These are phyloP conservation scores for Ephestia elutella DNA, from an alignment of 1,140 invertebrate species.

Conservation along the genomic window DNA sequence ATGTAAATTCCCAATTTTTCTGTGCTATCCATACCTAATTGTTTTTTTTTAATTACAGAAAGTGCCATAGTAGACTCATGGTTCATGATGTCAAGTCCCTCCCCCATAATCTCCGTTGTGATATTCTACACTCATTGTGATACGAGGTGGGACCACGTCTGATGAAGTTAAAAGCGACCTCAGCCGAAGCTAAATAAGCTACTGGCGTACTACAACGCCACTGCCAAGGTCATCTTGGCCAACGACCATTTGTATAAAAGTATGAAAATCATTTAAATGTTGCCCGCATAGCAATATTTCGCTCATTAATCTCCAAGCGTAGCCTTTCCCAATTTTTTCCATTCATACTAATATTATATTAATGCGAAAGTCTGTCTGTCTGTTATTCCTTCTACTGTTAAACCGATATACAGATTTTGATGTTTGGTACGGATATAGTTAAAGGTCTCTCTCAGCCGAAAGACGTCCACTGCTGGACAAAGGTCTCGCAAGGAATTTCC, in stretches of 20 bases:
- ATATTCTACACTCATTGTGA: constrained; percentile 84
- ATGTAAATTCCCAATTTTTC: no score
- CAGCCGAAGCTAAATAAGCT: constrained; percentile 84
- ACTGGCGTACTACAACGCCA: constrained; percentile 88
- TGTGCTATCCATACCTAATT: no score
- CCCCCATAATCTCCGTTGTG: constrained; percentile 82
- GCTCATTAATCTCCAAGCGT: no score
- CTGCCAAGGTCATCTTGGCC: constrained; percentile 81
- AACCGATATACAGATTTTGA: no score
- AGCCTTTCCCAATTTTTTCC: no score
- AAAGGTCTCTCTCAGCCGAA: no score
- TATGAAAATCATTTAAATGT: constrained; percentile 14
- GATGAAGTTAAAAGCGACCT: constrained; percentile 89
- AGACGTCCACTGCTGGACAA: no score
- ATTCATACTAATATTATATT: no score
- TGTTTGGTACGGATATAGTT: no score
- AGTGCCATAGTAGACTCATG: constrained; percentile 89
- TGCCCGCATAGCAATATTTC: neutral
- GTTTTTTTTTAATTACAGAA: constrained; percentile 37
- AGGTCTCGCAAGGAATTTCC: no score
- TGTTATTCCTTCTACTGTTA: no score
- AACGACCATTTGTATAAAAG: constrained; percentile 56
- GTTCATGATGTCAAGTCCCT: constrained; percentile 87
- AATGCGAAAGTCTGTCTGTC: no score
- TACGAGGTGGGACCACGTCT: constrained; percentile 82